These are phyloP conservation scores for Calliopum simillimum DNA, from an alignment of 2,888 invertebrate species.

Conservation along the genomic window DNA sequence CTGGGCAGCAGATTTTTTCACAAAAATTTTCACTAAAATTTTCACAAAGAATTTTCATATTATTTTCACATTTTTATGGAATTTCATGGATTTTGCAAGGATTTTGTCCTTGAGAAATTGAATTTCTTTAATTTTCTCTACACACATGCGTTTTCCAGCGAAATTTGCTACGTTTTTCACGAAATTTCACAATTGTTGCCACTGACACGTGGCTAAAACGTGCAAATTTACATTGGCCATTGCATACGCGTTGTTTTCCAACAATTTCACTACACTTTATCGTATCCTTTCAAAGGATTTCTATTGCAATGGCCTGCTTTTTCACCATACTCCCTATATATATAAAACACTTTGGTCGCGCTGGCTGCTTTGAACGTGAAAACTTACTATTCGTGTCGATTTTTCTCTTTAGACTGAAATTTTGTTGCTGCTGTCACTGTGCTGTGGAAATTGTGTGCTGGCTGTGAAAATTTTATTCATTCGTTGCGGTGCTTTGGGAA, in stretches of 20 bases:
- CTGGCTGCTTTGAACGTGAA: constrained; percentile 46
- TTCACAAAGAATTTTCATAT: constrained; percentile 42
- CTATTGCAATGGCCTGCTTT: background rate
- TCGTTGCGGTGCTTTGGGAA: constrained; percentile 18
- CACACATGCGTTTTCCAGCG: too few relatives aligned
- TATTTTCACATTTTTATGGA: constrained; percentile 48
- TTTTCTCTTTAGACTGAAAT: constrained; percentile 64
- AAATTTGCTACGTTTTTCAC: constrained; percentile 48
- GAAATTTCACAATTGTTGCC: constrained; percentile 30
- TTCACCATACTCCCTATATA: constrained; percentile 9
- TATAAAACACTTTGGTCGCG: constrained; percentile 32
- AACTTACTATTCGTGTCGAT: constrained; percentile 67
- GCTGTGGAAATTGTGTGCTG: constrained; percentile 41
- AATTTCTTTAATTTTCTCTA: background rate
- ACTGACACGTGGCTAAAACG: constrained; percentile 46
- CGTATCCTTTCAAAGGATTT: constrained; percentile 9
- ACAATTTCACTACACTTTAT: constrained; percentile 45
- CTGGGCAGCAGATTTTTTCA: constrained; percentile 55
- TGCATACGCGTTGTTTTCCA: constrained; percentile 58
- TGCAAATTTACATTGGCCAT: constrained; percentile 45
- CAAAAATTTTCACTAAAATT: constrained; percentile 51
- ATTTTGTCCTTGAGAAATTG: constrained; percentile 21
- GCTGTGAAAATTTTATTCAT: constrained; percentile 40
- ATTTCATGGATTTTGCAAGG: constrained; percentile 11
- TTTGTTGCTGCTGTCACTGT: constrained; percentile 38